Conservation (phyloP, 2,113 vertebrate species). For the Trogon melanurus region DNA sequence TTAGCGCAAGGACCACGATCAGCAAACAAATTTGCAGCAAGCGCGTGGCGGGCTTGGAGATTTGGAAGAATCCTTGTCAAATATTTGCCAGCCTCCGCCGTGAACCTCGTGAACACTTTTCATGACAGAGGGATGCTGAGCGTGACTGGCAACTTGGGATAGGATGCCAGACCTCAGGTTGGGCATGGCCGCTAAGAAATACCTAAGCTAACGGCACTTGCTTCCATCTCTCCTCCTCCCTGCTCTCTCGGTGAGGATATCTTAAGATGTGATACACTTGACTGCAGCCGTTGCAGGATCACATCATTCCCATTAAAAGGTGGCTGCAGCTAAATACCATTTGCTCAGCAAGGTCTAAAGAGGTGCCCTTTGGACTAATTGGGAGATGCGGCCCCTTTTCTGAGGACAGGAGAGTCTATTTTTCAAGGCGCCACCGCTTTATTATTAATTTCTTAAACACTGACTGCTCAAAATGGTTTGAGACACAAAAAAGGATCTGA, state of each 20-base stretch:
- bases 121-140: not conserved
- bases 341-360: not conserved
- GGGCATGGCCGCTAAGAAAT: not conserved
- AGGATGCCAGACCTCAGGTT: not conserved
- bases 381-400: not conserved
- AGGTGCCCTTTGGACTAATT: slow-evolving; percentile 17
- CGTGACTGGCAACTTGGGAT: not conserved
- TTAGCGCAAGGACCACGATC: not conserved
- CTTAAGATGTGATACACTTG: not conserved
- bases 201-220: not conserved
- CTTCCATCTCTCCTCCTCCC: not conserved
- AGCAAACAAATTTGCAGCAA: slow-evolving; percentile 57
- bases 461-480: not conserved
- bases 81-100: slow-evolving; percentile 32
- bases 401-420: not conserved
- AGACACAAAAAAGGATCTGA: not conserved
- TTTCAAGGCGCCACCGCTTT: not conserved
- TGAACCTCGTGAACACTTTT: not conserved
- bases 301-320: slow-evolving; percentile 26
- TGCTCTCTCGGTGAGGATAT: not conserved
- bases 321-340: not conserved
- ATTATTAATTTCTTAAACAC: slow-evolving; percentile 44
- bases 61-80: slow-evolving; percentile 61
- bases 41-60: not conserved
- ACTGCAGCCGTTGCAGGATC: not conserved